These are phyloP conservation scores for Sitta carolinensis DNA, from an alignment of 2,797 vertebrate species.

Conservation along the genomic window DNA sequence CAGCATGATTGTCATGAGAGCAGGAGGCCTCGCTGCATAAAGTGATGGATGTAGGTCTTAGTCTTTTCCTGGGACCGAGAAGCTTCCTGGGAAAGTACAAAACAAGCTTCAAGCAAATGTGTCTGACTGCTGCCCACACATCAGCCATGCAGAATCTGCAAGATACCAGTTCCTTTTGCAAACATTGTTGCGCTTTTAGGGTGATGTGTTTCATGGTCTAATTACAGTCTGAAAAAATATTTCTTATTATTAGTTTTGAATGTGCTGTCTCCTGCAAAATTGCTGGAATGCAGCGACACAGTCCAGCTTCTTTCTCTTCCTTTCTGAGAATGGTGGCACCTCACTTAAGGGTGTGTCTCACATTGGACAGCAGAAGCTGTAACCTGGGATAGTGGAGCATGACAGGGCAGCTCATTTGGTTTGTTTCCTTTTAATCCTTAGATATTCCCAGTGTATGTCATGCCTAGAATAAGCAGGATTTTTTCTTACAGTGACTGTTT, in stretches of 20 bases:
- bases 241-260: background rate
- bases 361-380: background rate
- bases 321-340: background rate
- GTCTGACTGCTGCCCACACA: background rate
- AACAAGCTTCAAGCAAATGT: background rate
- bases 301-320: background rate
- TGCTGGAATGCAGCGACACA: background rate
- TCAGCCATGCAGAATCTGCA: background rate
- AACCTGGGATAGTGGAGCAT: background rate
- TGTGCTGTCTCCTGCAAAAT: background rate
- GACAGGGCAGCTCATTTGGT: background rate
- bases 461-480: background rate
- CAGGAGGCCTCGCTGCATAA: rapidly evolving
- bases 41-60: background rate
- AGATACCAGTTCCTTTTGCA: background rate
- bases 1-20: background rate
- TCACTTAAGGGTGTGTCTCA: rapidly evolving
- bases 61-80: background rate
- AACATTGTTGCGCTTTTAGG: background rate
- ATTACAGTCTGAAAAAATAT: background rate
- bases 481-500: background rate
- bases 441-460: background rate
- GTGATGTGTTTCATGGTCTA: background rate
- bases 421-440: background rate
- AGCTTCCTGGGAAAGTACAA: background rate